Evolutionary conservation across 2,113 vertebrate genomes (phyloP).

Genomic region (Chamaea fasciata): DNA sequence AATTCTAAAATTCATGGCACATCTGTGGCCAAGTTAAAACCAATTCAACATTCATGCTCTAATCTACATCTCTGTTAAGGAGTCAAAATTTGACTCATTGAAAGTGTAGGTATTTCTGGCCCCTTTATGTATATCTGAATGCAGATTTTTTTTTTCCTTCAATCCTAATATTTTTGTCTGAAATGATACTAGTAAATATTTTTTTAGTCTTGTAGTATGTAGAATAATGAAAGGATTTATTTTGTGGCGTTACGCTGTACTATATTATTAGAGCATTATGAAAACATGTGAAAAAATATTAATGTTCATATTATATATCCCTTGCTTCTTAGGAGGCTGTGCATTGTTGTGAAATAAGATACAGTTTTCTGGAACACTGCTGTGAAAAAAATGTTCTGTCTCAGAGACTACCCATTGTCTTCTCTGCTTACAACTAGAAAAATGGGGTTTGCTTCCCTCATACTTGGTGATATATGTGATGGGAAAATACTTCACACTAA

Average conservation of each 20-base stretch:
- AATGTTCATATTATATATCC: not conserved
- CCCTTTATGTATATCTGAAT: not conserved
- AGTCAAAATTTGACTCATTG: not conserved
- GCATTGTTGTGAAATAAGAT: not conserved
- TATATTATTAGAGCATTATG: not conserved
- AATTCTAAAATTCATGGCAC: not conserved
- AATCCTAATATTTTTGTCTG: not conserved
- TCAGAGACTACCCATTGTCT: not conserved
- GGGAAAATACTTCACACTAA: not conserved
- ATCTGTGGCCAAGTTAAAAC: not conserved
- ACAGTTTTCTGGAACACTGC: not conserved
- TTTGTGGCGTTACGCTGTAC: not conserved
- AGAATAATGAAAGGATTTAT: not conserved
- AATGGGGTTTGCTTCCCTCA: not conserved
- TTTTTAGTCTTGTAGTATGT: not conserved
- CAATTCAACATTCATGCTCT: not conserved
- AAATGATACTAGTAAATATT: not conserved
- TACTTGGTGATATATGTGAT: not conserved
- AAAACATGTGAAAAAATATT: not conserved
- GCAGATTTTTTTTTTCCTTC: not conserved
- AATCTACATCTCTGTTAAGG: not conserved
- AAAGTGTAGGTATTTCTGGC: not conserved
- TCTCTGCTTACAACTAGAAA: not conserved
- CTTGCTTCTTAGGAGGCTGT: not conserved
- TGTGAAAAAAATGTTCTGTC: not conserved